phyloP scores from a whole-genome alignment of 1,140 invertebrate species.

The Gonatopus flavifemur region DNA sequence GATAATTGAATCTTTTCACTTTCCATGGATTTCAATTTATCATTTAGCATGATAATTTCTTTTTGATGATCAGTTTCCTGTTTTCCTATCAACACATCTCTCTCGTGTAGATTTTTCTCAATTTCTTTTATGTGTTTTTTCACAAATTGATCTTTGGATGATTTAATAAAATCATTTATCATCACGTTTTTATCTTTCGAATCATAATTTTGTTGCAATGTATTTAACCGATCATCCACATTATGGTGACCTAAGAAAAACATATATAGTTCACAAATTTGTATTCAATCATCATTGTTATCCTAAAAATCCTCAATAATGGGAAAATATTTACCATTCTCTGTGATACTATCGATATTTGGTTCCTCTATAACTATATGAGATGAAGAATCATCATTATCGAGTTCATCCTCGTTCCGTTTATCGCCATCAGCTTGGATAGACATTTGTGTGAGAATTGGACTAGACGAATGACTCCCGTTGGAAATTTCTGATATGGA shows the following conservation, averaged over 20 bases:
- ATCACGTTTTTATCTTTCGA: constrained; percentile 4
- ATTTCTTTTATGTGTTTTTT: constrained; percentile 20
- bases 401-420: neutral
- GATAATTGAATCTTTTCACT: constrained; percentile 40
- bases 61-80: constrained; percentile 47
- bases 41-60: constrained; percentile 42
- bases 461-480: constrained; percentile 35
- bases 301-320: too few species aligned
- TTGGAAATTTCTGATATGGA: constrained; percentile 37
- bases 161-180: constrained; percentile 10
- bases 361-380: too few species aligned
- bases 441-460: constrained; percentile 28
- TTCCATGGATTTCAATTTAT: constrained; percentile 43
- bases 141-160: constrained; percentile 12
- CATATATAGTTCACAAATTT: too few species aligned
- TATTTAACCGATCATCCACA: neutral
- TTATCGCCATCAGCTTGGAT: constrained; percentile 16
- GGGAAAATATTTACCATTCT: too few species aligned
- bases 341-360: too few species aligned
- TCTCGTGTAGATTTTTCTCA: constrained; percentile 34
- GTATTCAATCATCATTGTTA: too few species aligned
- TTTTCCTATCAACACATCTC: constrained; percentile 36
- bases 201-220: constrained; percentile 3
- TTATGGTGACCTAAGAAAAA: constrained; percentile 5
- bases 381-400: too few species aligned